Conservation (phyloP, 2,113 vertebrate genomes). For the Merops nubicus region DNA sequence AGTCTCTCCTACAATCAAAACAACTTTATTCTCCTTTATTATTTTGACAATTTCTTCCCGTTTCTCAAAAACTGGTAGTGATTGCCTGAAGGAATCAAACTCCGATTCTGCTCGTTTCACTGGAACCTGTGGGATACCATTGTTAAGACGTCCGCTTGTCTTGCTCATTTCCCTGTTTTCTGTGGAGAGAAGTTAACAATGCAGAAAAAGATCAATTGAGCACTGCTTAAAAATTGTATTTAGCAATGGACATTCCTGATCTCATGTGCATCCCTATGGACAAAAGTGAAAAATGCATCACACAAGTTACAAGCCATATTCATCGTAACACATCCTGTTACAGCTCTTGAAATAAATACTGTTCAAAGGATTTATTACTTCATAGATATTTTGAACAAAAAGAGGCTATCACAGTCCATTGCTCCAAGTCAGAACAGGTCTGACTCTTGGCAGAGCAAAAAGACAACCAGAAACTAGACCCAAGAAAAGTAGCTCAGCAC, state of each 20-base stretch:
- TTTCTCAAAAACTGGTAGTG: constrained; percentile 87
- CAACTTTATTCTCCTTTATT: constrained; percentile 87
- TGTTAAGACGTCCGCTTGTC: constrained; percentile 84
- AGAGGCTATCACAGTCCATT: not conserved
- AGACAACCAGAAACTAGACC: not conserved
- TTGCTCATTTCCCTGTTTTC: constrained; percentile 81
- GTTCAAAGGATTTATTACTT: not conserved
- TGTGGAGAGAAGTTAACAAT: constrained; percentile 35
- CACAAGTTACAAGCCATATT: not conserved
- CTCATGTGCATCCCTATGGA: not conserved
- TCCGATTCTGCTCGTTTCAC: constrained; percentile 83
- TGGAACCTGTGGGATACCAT: constrained; percentile 89
- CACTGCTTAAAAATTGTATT: not conserved
- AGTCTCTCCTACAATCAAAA: constrained; percentile 93
- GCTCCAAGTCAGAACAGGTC: not conserved
- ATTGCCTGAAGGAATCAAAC: constrained; percentile 86
- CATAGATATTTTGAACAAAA: not conserved
- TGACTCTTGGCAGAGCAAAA: not conserved
- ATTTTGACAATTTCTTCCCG: constrained; percentile 88
- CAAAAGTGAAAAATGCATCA: not conserved
- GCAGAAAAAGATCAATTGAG: not conserved
- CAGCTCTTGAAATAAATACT: not conserved
- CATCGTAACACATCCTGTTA: rapidly evolving
- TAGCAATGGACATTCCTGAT: not conserved
- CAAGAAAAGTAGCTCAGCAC: rapidly evolving